A percentile compares a stretch with the other conserved stretches of the same genome.
phyloP scores from a whole-genome alignment of 2,797 vertebrate species.

The Hafferia zeledoni region DNA sequence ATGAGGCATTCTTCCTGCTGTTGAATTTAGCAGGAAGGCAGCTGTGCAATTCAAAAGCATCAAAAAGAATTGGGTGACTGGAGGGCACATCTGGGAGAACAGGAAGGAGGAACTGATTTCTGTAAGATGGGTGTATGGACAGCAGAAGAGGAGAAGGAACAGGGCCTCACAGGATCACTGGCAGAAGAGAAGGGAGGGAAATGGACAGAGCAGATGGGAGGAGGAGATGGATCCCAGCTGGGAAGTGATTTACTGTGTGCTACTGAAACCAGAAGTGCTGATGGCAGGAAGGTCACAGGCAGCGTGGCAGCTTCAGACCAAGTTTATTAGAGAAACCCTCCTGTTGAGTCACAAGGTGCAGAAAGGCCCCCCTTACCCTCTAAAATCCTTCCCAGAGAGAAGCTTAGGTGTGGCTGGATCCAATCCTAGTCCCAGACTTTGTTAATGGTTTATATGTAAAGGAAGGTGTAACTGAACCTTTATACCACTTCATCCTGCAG shows the following conservation, averaged over 20 bases:
- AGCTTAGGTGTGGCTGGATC: neutral
- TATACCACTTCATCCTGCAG: neutral
- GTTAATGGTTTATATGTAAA: neutral
- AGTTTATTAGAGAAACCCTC: neutral
- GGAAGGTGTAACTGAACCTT: neutral
- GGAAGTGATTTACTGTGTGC: neutral
- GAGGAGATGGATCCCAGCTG: conserved; percentile 41
- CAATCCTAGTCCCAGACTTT: neutral
- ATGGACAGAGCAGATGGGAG: conserved; percentile 20
- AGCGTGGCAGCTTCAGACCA: neutral
- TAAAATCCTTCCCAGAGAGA: neutral
- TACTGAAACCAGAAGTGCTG: neutral
- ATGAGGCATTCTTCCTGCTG: neutral
- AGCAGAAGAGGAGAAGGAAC: neutral
- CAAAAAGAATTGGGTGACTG: neutral
- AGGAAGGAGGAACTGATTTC: neutral
- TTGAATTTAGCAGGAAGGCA: neutral
- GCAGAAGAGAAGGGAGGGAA: neutral
- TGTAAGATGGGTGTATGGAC: neutral
- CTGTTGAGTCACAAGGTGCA: neutral
- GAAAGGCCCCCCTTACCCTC: neutral
- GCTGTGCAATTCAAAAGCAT: neutral
- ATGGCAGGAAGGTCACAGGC: neutral
- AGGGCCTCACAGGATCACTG: neutral
- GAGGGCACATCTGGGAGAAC: neutral